Evolutionary conservation across 2,888 invertebrate species (phyloP), one percentile per base, ranked within the genome.

Genomic region (Frankliniella intonsa): DNA sequence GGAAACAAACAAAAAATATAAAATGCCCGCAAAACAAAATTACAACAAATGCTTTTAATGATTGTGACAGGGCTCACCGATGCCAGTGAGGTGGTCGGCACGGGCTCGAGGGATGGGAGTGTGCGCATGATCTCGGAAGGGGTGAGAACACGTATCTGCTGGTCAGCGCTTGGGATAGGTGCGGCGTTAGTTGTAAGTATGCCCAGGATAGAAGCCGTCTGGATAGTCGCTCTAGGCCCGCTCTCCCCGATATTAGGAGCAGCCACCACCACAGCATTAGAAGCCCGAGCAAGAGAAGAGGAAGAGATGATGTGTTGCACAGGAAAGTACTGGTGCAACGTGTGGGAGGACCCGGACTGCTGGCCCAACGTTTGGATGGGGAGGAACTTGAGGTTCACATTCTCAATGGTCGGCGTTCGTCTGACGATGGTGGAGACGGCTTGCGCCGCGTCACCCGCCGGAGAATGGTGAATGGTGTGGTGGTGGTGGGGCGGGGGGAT

Each of bases 91-190:
- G 69, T 76, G 22, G 69, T 22, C 69, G 69, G 92, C 89, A 92
- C 92, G 89, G 69, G 92, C 89, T 92, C 92, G 89, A 94, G 92
- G 89, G 94, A 94, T 89, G 95, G 95, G 90, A 95, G 92, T 88
- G 95, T 95, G 92, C 94, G 93, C 95, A 95, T 95, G 89, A 95
- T 95, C 92, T 95, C 95, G 86, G 94, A 94, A 87, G 95, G 95
- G 87, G 95, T 95, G 89, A 95, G 92, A 90, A 95, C 95, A 89
- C 95, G 93, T 89, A 95, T 95, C 90, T 94, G 94, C 90, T 94
- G 94, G 90, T 95, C 94, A 12, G 25, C 69, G 25, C 12, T 25
- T 22, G 69, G 69, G 69, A 76, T 76, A 25, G 69, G 69, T 22
- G 69, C 69, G 2, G 69, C 69, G 25, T 76, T 76, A 25, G 69